Evolutionary conservation across 2,888 invertebrate species (phyloP), one percentile per base, ranked within the genome.

Genomic region (Acanthopleura granulata): DNA sequence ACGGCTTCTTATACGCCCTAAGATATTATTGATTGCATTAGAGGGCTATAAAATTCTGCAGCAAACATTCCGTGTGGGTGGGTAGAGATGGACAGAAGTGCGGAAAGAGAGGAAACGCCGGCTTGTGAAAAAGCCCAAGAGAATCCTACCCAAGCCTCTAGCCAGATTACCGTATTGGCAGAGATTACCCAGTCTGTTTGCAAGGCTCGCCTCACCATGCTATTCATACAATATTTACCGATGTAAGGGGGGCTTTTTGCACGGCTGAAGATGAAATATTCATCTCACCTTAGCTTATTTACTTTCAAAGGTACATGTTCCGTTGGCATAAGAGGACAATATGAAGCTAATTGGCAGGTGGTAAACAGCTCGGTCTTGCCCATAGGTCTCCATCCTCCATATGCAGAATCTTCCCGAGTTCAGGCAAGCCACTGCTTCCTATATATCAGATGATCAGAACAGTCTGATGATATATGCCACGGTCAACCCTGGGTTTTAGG

Each of bases 1-100:
- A 40, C 40, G 12, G 57, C 18, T 57, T 57, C 57, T 22, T 57
- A n/a, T n/a, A 18, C 18, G 57, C 57, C 57, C 22, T 57, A 57
- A 57, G 57, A 18, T 57, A 57, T 66, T 66, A 66, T 66, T 66
- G 66, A 66, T 66, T 66, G 29, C 66, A 66, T 66, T 27, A 66
- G 25, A 66, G 29, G 25, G 27, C 66, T 66, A 66, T 66, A 27
- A 66, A 66, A 66, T 66, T 66, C 66, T 16, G 22, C 15, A 3
- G 29, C 66, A 66, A 66, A 66, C 66, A 66, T 66, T 66, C 22
- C 6, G 40, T 40, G 66, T 18, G 66, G 66, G 66, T n/a, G 57
- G 57, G 57, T 22, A 57, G 57, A 22, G 40, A 40, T 40, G 40
- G 40, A 40, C 40, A 40, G 40, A 40, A 40, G 40, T 40, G 40